phyloP scores from a whole-genome alignment of 2,797 vertebrate species.

The Helostoma temminkii region DNA sequence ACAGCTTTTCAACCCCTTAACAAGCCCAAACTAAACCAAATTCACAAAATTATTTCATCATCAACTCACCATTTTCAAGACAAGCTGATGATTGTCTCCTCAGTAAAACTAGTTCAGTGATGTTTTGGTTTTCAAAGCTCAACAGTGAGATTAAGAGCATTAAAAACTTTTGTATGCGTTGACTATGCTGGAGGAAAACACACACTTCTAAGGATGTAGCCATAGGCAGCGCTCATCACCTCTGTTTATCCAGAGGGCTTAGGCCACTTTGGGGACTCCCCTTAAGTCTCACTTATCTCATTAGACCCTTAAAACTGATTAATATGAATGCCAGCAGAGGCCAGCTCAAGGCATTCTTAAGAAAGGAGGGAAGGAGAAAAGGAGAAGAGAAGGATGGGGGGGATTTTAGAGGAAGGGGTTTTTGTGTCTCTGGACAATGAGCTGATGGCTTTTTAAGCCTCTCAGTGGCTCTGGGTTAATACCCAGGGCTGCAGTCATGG shows the following conservation, averaged over 20 bases:
- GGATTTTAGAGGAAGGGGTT: constrained; percentile 84
- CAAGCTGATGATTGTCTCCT: constrained; percentile 37
- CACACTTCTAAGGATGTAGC: constrained; percentile 63
- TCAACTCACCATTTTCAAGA: constrained; percentile 17
- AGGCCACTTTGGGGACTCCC: constrained; percentile 86
- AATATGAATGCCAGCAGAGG: constrained; percentile 93
- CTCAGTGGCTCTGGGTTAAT: constrained; percentile 88
- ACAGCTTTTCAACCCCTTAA: not conserved
- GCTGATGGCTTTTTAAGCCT: constrained; percentile 92
- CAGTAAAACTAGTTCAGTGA: constrained; percentile 14
- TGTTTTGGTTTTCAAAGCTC: constrained; percentile 60
- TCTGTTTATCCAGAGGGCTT: constrained; percentile 81
- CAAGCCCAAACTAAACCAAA: constrained; percentile 5
- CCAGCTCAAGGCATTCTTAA: constrained; percentile 81
- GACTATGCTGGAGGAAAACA: constrained; percentile 52
- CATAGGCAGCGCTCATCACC: constrained; percentile 78
- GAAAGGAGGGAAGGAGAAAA: constrained; percentile 72
- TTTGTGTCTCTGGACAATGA: constrained; percentile 92
- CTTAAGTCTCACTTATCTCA: constrained; percentile 95
- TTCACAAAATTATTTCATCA: constrained; percentile 23
- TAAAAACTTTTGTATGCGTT: constrained; percentile 65
- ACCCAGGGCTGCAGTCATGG: constrained; percentile 81
- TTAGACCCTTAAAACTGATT: constrained; percentile 97
- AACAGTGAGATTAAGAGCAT: constrained; percentile 66
- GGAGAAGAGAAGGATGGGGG: constrained; percentile 72